Conservation (phyloP, 1,140 invertebrate species). For the Drosophila fuyamai region DNA sequence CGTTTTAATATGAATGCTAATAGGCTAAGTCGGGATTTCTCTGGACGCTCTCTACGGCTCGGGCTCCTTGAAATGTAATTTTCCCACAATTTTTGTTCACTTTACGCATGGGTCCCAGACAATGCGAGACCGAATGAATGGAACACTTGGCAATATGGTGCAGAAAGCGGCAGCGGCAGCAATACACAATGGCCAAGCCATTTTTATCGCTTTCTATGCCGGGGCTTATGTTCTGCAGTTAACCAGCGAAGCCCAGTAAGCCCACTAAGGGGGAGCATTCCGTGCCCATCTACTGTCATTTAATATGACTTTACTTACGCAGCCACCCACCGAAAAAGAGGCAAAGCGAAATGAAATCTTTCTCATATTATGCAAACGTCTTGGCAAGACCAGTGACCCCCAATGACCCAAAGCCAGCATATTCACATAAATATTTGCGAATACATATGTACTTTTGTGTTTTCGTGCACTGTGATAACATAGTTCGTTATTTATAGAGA, state of each 20-base stretch:
- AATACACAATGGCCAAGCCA: conserved; percentile 73
- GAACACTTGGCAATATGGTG: conserved; percentile 62
- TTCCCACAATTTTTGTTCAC: conserved; percentile 81
- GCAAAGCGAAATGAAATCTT: conserved; percentile 29
- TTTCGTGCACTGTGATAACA: not conserved
- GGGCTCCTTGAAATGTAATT: conserved; percentile 70
- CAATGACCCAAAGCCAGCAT: conserved; percentile 41
- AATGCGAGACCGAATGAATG: conserved; percentile 50
- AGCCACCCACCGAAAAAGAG: conserved; percentile 24
- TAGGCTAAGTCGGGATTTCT: conserved; percentile 82
- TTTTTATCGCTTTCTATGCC: conserved; percentile 77
- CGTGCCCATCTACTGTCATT: conserved; percentile 39
- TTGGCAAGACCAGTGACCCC: conserved; percentile 55
- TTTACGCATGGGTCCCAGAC: conserved; percentile 69
- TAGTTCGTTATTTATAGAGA: too few species aligned
- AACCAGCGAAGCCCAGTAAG: conserved; percentile 57
- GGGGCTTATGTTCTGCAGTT: conserved; percentile 78
- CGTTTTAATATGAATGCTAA: conserved; percentile 84
- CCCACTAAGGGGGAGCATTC: conserved; percentile 10
- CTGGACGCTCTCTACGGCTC: conserved; percentile 20
- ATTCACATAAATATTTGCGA: conserved; percentile 36
- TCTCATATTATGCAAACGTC: conserved; percentile 67
- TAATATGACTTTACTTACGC: conserved; percentile 70
- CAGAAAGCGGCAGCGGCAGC: conserved; percentile 20
- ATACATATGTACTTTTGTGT: conserved; percentile 18